Base-by-base conservation (phyloP, 2,888 invertebrate genomes). In the Agrochola lota region DNA sequence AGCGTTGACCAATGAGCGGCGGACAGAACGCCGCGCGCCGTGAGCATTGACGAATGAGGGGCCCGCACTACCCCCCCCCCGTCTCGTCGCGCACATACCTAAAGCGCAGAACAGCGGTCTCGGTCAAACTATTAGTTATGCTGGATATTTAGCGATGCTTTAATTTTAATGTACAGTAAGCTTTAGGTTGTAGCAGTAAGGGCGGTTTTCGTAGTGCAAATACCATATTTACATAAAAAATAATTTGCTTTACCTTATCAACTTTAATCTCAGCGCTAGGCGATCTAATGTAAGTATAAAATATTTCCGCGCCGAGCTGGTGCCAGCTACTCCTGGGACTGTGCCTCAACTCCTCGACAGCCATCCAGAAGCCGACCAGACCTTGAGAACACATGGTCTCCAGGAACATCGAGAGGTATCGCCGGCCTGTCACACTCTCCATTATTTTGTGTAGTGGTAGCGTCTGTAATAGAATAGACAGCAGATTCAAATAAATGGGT, bases 231-330 rank as follows among this genome's bases (percentile, higher is more conserved):
- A 52, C 52, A 23, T 57, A 55, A 4, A 55, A n/a, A n/a, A 55
- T n/a, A 59, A 52, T 55, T 20, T 40, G 73, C 20, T 55, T 23
- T 89, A 97, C 97, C 95, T 98, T 98, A 91, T 98, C 98, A 64
- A 98, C 98, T 96, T 98, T 98, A 80, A 99, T 98, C 92, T 98
- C 98, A 0, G 98, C 98, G 80, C 98, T 98, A 3, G 98, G 98
- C 71, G 98, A 98, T 85, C 98, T 97, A 81, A 99, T 98, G 90
- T 98, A 99, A 7, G 98, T 98, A 92, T 99, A 99, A 95, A 98
- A 99, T 90, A 99, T 98, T 94, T 99, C 99, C n/a, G 98, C 98
- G 17, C 98, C 99, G 49, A 99, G 95, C 90, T 99, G 98, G 94
- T 99, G 99, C 97, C 98, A 98, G 86, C 97, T 97, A 80, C 97